Base-by-base conservation (phyloP, 2,888 invertebrate genomes). In the Lasioglossum morio region DNA sequence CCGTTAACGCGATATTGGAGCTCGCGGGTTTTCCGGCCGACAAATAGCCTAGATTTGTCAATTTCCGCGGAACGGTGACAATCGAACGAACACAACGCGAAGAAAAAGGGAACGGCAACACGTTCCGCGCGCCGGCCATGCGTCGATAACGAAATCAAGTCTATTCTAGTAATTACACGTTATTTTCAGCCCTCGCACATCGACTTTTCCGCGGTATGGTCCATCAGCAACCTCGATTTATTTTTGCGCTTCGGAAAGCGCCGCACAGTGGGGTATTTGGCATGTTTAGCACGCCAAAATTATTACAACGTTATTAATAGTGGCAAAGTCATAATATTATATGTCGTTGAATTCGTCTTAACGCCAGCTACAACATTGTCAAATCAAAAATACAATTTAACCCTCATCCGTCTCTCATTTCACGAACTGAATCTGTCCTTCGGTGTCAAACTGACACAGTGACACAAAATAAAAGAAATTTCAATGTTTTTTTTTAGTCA, bases 151-250 rank as follows among this genome's bases (percentile, higher is more conserved):
- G n/a, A 53, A 37, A 70, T 66, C 30, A 70, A 48, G 69, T 70
- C 48, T 77, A 69, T 77, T 53, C 48, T 27, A 53, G 14, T 40
- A 8, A n/a, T 72, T 66, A 37, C 14, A 53, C 10, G 77, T 16
- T 77, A 53, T 77, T 69, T 77, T 19, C 16, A 69, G 46, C 34
- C 48, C 34, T 16, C 16, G n/a, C 30, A 5, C 2, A 19, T 14
- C 19, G 30, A 60, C 72, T 19, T 66, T 72, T 4, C 8, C 5
- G 23, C 14, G 57, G 34, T 30, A 63, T 48, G n/a, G 23, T 69
- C 30, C 69, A 82, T 73, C 72, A 72, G 48, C 19, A 57, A 73
- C 30, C 69, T 82, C 30, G 48, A 66, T 77, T 57, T 77, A 77
- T 84, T 72, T 77, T 66, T 27, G 16, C 16, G n/a, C 48, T 60